Evolutionary conservation across 2,113 vertebrate genomes (phyloP), one percentile per base, ranked within the genome.

Genomic region (Leucoraja erinaceus): DNA sequence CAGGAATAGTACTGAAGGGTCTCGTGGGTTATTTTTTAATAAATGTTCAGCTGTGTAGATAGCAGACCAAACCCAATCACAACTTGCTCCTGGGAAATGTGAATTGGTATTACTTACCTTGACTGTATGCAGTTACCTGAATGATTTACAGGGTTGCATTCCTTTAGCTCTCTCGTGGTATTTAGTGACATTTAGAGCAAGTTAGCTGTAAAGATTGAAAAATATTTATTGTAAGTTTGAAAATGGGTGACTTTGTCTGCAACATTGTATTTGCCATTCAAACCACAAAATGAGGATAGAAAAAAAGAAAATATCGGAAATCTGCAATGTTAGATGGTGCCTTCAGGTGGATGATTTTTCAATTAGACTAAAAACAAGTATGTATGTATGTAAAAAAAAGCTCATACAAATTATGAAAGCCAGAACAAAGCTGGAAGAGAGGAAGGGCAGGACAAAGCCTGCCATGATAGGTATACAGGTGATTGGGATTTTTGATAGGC

Each of bases 121-220:
- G 12, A 33, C n/a, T 68, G 25, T 90, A 90, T 63, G 63, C 33
- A 38, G 86, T 90, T n/a, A 38, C 66, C 28, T 38, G 61, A 68
- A 68, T 18, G 33, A 16, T 90, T 66, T n/a, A 61, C 5, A 68
- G 86, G 28, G 28, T 20, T 90, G 61, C 86, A 63, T 33, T 68
- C 61, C 47, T 66, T 88, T 33, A 66, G 28, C 84, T 31, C 28
- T 88, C 84, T 88, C 56, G 14, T 31, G 4, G 56, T 63, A 28
- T 18, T 88, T n/a, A 63, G 3, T 61, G 10, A n/a, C 59, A 4
- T 61, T 59, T 59, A 88, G 83, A 88, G 14, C 25, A 88, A 63
- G 28, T 88, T 63, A 88, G 56, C 25, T 20, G 76, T 47, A 59
- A 88, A 88, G 83, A 88, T 56, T 5, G 83, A 88, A 61, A 88